Percentiles rank a stretch among this genome's conserved stretches.
Evolutionary conservation across 2,797 vertebrate species (phyloP).

Genomic region (Phoebastria nigripes): DNA sequence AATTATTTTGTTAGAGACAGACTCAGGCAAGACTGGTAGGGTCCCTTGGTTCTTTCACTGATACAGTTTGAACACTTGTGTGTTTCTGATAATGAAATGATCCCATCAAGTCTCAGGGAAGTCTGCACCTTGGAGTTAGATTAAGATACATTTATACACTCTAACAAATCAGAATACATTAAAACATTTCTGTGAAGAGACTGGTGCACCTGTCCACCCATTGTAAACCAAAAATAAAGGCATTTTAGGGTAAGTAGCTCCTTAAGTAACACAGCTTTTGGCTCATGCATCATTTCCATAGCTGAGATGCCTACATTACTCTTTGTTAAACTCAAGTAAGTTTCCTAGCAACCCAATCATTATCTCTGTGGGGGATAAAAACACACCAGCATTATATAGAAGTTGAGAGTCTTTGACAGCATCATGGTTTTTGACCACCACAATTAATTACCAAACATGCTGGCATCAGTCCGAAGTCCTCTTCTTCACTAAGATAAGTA

Average conservation of each 20-base stretch:
- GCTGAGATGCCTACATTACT: background rate
- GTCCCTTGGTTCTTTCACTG: background rate
- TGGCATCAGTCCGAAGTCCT: background rate
- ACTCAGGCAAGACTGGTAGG: background rate
- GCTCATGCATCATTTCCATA: background rate
- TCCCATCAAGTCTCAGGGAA: background rate
- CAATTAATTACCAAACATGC: slow-evolving; percentile 17
- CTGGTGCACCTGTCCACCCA: background rate
- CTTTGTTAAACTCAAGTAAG: slow-evolving; percentile 4
- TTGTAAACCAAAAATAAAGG: background rate
- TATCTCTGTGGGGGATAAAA: slow-evolving; percentile 23
- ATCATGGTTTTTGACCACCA: slow-evolving; percentile 1
- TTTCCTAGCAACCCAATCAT: slow-evolving; percentile 40
- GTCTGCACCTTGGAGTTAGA: background rate
- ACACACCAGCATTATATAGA: background rate
- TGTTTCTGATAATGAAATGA: background rate
- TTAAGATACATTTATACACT: background rate
- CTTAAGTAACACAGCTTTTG: background rate
- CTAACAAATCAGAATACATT: background rate
- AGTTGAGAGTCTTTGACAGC: background rate
- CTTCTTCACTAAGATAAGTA: slow-evolving; percentile 25
- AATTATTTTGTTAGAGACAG: background rate
- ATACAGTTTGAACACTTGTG: background rate
- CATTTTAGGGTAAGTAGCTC: background rate
- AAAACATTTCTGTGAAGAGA: background rate